phyloP scores from a whole-genome alignment of 1,140 invertebrate species.

The Coelopa frigida region DNA sequence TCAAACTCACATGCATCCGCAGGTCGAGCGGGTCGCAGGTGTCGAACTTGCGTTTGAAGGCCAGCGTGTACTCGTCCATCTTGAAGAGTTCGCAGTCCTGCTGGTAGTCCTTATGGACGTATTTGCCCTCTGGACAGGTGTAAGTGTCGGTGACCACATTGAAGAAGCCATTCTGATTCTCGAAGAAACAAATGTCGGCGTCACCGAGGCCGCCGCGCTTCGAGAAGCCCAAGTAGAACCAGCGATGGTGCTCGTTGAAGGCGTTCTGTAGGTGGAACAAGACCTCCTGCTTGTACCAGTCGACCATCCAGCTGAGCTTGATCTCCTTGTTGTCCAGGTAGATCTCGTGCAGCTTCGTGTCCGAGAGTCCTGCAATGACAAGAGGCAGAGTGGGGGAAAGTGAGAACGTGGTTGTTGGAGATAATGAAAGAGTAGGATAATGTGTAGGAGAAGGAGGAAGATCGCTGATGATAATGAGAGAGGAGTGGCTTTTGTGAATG shows the following conservation, averaged over 20 bases:
- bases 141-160: constrained; percentile 56
- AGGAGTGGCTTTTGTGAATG: too few species aligned
- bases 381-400: background rate
- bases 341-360: constrained; percentile 41
- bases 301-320: constrained; percentile 44
- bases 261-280: constrained; percentile 43
- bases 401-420: too few species aligned
- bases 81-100: constrained; percentile 75
- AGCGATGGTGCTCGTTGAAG: constrained; percentile 47
- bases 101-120: constrained; percentile 59
- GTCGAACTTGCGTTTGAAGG: constrained; percentile 77
- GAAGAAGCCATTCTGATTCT: constrained; percentile 41
- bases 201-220: constrained; percentile 69
- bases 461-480: too few species aligned
- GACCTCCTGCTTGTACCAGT: constrained; percentile 44
- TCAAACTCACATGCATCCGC: constrained; percentile 64
- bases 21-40: constrained; percentile 90
- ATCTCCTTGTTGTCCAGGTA: constrained; percentile 41
- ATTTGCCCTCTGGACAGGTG: constrained; percentile 58
- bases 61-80: constrained; percentile 55
- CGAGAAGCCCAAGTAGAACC: constrained; percentile 89
- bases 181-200: constrained; percentile 82
- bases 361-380: constrained; percentile 28
- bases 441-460: too few species aligned
- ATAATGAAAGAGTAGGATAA: too few species aligned